These are phyloP conservation scores for Nephila pilipes DNA, from an alignment of 1,140 invertebrate species.

Conservation along the genomic window DNA sequence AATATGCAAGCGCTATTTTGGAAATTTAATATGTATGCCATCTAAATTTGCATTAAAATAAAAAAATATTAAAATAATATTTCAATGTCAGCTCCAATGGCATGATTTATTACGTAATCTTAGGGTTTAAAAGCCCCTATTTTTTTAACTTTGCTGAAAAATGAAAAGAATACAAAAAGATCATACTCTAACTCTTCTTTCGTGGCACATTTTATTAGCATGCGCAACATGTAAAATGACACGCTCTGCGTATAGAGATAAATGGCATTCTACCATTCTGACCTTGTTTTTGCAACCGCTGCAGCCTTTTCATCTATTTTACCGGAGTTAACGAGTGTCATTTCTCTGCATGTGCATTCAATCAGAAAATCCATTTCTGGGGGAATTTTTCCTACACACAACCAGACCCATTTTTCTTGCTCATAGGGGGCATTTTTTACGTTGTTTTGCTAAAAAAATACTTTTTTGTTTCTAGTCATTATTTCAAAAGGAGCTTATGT, in stretches of 20 bases:
- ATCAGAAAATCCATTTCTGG: constrained; percentile 28
- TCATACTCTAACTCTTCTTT: background rate
- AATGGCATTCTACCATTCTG: constrained; percentile 26
- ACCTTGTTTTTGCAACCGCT: background rate
- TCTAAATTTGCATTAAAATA: background rate
- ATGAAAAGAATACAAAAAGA: background rate
- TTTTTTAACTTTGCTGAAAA: background rate
- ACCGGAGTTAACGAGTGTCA: background rate
- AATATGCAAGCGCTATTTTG: background rate
- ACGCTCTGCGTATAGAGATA: constrained; percentile 24
- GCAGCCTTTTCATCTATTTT: background rate
- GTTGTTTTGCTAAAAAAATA: background rate
- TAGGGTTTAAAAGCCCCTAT: background rate
- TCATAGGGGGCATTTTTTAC: background rate
- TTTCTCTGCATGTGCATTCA: constrained; percentile 23
- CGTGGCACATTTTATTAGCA: background rate
- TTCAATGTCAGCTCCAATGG: constrained; percentile 28
- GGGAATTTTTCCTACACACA: background rate
- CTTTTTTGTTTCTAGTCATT: background rate
- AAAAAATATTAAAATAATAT: constrained; percentile 50
- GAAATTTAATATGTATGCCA: background rate
- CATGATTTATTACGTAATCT: constrained; percentile 52
- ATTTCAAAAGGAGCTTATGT: background rate
- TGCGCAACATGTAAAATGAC: constrained; percentile 19
- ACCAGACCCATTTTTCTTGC: background rate